phyloP scores from a whole-genome alignment of 2,113 vertebrate species.

The Vombatus ursinus region DNA sequence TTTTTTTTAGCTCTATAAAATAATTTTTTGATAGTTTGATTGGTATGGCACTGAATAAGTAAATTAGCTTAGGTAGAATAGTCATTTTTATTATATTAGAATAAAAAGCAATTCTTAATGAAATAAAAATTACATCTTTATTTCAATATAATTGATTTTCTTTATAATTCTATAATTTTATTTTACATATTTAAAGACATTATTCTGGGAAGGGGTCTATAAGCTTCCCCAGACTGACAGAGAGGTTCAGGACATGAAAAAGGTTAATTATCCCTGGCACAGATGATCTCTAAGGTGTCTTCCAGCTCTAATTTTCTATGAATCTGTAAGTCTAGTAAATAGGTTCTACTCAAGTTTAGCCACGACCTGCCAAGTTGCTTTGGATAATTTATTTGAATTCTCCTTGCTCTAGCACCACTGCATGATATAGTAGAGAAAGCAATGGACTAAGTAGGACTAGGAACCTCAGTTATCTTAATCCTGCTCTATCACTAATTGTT shows the following conservation, averaged over 20 bases:
- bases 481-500: background rate
- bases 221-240: background rate
- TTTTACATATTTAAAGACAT: background rate
- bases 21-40: too few relatives aligned
- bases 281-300: background rate
- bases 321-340: constrained; percentile 8
- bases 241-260: background rate
- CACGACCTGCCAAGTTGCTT: constrained; percentile 12
- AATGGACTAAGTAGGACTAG: background rate
- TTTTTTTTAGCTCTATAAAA: too few relatives aligned
- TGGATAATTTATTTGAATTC: background rate
- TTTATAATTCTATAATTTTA: background rate
- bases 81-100: too few relatives aligned
- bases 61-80: too few relatives aligned
- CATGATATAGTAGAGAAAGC: background rate
- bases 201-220: background rate
- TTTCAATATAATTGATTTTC: background rate
- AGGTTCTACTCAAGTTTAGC: background rate
- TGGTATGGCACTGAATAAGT: too few relatives aligned
- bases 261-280: background rate
- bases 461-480: background rate
- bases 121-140: background rate
- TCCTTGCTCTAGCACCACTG: background rate
- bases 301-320: background rate
- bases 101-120: background rate